Evolutionary conservation across 2,113 vertebrate species (phyloP), one percentile per base, ranked within the genome.

Genomic region (Gymnobelideus leadbeateri): DNA sequence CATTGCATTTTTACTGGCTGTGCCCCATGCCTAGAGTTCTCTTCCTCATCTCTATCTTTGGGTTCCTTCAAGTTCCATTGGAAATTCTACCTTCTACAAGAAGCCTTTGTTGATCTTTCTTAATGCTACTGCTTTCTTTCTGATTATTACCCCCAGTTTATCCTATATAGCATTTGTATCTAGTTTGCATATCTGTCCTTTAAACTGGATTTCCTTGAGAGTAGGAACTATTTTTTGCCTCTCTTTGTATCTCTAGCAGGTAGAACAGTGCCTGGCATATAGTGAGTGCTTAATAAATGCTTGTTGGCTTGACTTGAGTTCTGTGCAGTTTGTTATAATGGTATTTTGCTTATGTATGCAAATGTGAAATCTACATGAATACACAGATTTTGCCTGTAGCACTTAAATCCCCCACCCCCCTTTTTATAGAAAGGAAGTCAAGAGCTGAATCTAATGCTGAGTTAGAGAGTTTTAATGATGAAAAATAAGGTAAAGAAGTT

Each of bases 401-500:
- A 84, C n/a, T 43, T 84, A 43, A 43, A 43, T 12, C 6, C 16
- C 19, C 16, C 52, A 16, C 16, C 37, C 37, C 7, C 19, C 3
- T 94, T 92, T 95, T 93, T 84, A 28, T 57, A 50, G 4, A 96
- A 97, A 96, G 90, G 95, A 96, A 97, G 91, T 96, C 91, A 92
- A 97, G 95, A 94, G 47, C 89, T 92, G 94, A 92, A 31, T 96
- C 92, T 91, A 97, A 95, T 94, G 47, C 89, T 92, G 94, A 94
- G 46, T 97, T 57, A 92, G 91, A 96, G 50, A 26, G 31, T 92
- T 96, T 97, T 95, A 96, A 92, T 94, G 93, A 95, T 92, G 96
- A 97, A 97, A 97, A 97, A 95, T 31, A 95, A 96, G 96, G 61
- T 96, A 93, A 68, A 57, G 51, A 90, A 95, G 93, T 92, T 8